Evolutionary conservation across 2,888 invertebrate species (phyloP).

Genomic region (Empis livida): DNA sequence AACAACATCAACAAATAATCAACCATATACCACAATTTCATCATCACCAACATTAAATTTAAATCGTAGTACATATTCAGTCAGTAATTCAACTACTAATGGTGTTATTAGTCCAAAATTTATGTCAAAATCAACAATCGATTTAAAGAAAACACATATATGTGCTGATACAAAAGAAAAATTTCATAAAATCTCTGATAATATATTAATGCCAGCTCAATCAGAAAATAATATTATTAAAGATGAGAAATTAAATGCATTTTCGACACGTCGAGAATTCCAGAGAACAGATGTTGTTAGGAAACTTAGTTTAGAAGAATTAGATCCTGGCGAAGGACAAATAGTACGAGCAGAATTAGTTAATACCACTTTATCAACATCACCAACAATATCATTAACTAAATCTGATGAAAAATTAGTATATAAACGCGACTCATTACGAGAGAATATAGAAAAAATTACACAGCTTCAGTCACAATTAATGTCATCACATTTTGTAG

Average conservation of each 20-base stretch:
- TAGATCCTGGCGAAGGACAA: conserved; percentile 17
- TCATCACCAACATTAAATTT: conserved; percentile 9
- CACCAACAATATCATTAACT: conserved; percentile 5
- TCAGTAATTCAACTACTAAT: conserved; percentile 24
- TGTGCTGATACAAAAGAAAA: background rate
- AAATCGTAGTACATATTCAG: conserved; percentile 15
- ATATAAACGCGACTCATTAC: conserved; percentile 29
- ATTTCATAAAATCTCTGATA: background rate
- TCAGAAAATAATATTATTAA: conserved; percentile 30
- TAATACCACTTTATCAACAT: conserved; percentile 25
- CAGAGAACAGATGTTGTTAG: conserved; percentile 17
- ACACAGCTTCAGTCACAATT: conserved; percentile 34
- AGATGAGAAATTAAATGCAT: background rate
- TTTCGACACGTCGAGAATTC: conserved; percentile 10
- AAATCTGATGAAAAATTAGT: conserved; percentile 20
- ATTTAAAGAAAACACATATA: conserved; percentile 30
- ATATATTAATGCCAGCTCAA: conserved; percentile 29
- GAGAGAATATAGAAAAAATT: conserved; percentile 35
- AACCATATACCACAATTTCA: conserved; percentile 15
- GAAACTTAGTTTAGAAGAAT: conserved; percentile 18
- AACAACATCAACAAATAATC: conserved; percentile 21
- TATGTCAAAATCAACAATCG: conserved; percentile 32
- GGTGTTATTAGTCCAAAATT: conserved; percentile 26
- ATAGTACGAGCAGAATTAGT: conserved; percentile 33
- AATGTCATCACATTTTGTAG: conserved; percentile 33